Percentiles rank a stretch among this genome's conserved stretches.
These are phyloP conservation scores for Tylochromis polylepis DNA, from an alignment of 2,113 vertebrate species.

Conservation along the genomic window DNA sequence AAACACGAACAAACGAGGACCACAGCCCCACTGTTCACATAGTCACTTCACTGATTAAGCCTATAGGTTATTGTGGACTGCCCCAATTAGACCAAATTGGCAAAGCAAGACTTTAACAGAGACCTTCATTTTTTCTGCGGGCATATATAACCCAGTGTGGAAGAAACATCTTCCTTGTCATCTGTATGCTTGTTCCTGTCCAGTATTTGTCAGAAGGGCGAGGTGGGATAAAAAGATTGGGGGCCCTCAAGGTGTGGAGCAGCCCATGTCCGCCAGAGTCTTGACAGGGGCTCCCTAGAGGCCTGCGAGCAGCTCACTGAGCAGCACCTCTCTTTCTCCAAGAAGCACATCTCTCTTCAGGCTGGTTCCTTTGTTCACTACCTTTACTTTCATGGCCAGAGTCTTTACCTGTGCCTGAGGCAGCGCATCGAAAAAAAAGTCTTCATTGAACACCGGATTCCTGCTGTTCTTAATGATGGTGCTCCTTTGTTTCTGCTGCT, in stretches of 20 bases:
- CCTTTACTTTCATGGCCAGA: constrained; percentile 91
- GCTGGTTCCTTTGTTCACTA: constrained; percentile 94
- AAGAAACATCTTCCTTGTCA: background rate
- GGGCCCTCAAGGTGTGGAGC: background rate
- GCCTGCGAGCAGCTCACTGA: constrained; percentile 80
- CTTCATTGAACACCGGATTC: constrained; percentile 93
- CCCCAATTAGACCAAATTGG: no score
- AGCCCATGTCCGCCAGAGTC: constrained; percentile 3
- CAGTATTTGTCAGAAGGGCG: background rate
- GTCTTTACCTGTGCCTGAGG: constrained; percentile 79
- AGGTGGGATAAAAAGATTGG: background rate
- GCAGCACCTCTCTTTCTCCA: constrained; percentile 87
- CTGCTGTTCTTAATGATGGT: constrained; percentile 95
- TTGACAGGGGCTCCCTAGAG: constrained; percentile 55
- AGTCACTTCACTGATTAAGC: background rate
- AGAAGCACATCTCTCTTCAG: constrained; percentile 90
- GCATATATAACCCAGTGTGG: background rate
- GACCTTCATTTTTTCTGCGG: background rate
- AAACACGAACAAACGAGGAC: constrained; percentile 11
- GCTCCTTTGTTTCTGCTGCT: constrained; percentile 95
- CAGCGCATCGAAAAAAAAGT: constrained; percentile 94
- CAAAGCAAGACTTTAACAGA: background rate
- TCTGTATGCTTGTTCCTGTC: constrained; percentile 1
- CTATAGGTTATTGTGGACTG: background rate
- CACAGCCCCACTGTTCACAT: background rate